phyloP scores from a whole-genome alignment of 2,888 invertebrate species.

The Hipparchia sbordonii region DNA sequence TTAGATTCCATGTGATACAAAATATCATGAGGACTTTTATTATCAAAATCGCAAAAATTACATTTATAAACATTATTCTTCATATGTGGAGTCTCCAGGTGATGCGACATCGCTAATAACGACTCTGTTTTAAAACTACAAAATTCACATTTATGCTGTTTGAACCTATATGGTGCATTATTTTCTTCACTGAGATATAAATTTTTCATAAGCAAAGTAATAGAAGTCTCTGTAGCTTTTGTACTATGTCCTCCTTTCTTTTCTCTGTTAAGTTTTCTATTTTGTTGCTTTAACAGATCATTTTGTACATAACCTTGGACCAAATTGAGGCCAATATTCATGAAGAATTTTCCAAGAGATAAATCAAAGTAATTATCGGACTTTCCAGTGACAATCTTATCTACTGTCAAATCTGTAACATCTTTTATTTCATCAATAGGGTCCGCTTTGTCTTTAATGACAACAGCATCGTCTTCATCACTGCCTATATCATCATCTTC shows the following conservation, averaged over 20 bases:
- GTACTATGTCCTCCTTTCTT: conserved; percentile 84
- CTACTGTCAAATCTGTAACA: conserved; percentile 62
- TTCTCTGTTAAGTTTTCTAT: conserved; percentile 90
- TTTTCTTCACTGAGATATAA: conserved; percentile 93
- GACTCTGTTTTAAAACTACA: conserved; percentile 96
- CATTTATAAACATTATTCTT: conserved; percentile 93
- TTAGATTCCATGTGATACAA: conserved; percentile 95
- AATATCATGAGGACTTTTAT: conserved; percentile 93
- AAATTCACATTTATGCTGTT: conserved; percentile 92
- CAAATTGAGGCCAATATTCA: conserved; percentile 94
- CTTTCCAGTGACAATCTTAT: conserved; percentile 67
- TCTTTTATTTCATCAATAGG: conserved; percentile 77
- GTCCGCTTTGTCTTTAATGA: conserved; percentile 81
- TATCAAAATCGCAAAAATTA: conserved; percentile 91
- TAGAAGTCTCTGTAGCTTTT: conserved; percentile 88
- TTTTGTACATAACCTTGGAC: conserved; percentile 97
- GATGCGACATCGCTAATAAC: conserved; percentile 90
- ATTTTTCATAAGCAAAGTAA: conserved; percentile 91
- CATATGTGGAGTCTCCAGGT: conserved; percentile 96
- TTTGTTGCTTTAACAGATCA: conserved; percentile 94
- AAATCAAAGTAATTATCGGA: conserved; percentile 91
- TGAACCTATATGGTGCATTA: conserved; percentile 90
- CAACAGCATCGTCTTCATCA: conserved; percentile 67
- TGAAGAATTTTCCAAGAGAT: conserved; percentile 94
- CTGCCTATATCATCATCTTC: conserved; percentile 75